Conservation (phyloP, 2,888 invertebrate species). For the Hyposoter dolosus region DNA sequence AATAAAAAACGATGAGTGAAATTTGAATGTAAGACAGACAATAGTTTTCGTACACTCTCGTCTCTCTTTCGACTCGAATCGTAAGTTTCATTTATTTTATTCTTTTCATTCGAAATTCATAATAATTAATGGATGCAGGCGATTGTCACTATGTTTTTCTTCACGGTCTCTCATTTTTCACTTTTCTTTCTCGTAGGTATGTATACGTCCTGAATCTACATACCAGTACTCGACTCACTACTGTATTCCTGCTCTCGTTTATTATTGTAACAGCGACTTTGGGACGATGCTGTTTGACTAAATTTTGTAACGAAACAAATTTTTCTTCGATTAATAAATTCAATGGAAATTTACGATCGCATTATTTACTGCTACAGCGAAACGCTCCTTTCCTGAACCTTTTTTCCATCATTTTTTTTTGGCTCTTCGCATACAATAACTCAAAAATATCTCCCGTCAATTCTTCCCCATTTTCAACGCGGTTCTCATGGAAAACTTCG, state of each 20-base stretch:
- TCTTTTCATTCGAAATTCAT: conserved; percentile 45
- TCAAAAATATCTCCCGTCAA: background rate
- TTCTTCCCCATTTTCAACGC: background rate
- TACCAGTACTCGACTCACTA: conserved; percentile 70
- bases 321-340: conserved; percentile 77
- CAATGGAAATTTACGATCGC: conserved; percentile 66
- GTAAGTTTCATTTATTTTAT: conserved; percentile 36
- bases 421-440: too few relatives aligned
- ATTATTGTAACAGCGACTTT: conserved; percentile 68
- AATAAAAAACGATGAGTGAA: conserved; percentile 68
- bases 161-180: conserved; percentile 48
- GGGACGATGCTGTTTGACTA: conserved; percentile 69
- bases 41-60: conserved; percentile 73
- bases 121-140: conserved; percentile 32
- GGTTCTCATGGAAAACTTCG: background rate
- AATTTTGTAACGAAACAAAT: conserved; percentile 76
- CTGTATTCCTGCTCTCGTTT: conserved; percentile 63
- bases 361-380: background rate
- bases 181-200: conserved; percentile 45
- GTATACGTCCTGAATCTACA: conserved; percentile 60
- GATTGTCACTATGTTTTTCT: conserved; percentile 62
- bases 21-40: conserved; percentile 71
- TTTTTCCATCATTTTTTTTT: background rate
- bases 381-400: background rate
- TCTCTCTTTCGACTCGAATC: conserved; percentile 70